Conservation (phyloP, 2,888 invertebrate species). For the Andricus curvator region DNA sequence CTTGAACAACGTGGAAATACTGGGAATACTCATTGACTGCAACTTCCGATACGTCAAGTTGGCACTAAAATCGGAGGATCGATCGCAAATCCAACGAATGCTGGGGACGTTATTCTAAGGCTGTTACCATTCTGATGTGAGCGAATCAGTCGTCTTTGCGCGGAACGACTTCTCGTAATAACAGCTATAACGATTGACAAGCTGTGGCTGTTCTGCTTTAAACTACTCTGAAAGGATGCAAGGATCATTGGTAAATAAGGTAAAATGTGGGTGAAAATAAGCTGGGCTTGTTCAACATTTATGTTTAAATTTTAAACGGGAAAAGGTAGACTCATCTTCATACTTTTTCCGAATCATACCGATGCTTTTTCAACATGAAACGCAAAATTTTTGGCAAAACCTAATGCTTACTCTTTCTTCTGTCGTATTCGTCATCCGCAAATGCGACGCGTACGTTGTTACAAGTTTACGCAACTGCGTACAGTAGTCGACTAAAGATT, state of each 20-base stretch:
- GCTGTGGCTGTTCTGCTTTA: not conserved
- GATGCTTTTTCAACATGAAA: no score
- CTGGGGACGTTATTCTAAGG: not conserved
- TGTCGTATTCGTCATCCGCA: no score
- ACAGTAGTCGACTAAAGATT: no score
- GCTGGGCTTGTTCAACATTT: no score
- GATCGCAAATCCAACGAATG: conserved; percentile 2
- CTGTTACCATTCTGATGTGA: conserved; percentile 1
- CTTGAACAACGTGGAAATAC: conserved; percentile 14
- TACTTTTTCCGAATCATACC: no score
- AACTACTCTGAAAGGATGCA: not conserved
- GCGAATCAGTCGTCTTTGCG: conserved; percentile 16
- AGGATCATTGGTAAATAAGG: not conserved
- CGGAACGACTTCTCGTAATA: conserved; percentile 23
- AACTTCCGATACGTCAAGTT: not conserved
- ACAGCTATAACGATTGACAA: conserved; percentile 12
- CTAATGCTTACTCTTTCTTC: no score
- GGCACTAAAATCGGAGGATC: conserved; percentile 9
- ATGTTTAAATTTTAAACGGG: no score
- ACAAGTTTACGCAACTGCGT: no score
- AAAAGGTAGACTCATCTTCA: not conserved
- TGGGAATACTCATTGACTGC: not conserved
- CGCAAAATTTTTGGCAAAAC: no score
- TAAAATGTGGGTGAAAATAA: conserved; percentile 1
- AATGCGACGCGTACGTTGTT: no score